Conservation (phyloP, 2,888 invertebrate species). For the Ferdinandea cuprea region DNA sequence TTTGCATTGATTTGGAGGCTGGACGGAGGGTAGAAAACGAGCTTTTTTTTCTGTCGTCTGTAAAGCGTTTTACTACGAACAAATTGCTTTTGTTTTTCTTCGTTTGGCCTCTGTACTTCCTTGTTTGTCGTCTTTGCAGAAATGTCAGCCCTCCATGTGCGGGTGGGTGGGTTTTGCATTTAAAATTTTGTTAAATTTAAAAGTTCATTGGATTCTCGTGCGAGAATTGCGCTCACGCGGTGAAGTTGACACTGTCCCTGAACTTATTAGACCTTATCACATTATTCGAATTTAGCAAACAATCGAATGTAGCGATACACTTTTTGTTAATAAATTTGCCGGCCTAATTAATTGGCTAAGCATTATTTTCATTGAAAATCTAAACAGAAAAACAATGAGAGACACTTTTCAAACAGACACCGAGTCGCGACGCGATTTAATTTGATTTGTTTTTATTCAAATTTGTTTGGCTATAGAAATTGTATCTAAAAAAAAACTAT, state of each 20-base stretch:
- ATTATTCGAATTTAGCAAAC: too few species aligned
- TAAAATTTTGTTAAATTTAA: neutral
- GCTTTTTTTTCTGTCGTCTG: constrained; percentile 26
- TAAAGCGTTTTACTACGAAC: constrained; percentile 37
- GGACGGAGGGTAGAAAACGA: constrained; percentile 1
- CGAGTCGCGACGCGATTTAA: constrained; percentile 28
- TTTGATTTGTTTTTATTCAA: neutral
- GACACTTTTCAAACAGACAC: constrained; percentile 25
- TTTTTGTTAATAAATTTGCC: constrained; percentile 43
- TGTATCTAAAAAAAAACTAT: constrained; percentile 12
- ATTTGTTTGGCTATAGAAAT: neutral
- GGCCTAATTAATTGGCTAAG: constrained; percentile 1
- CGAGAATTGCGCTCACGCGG: neutral
- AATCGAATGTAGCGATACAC: neutral
- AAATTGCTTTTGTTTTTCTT: constrained; percentile 41
- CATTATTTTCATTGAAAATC: neutral
- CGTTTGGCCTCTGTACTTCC: constrained; percentile 15
- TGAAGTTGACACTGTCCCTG: too few species aligned
- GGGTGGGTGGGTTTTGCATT: neutral
- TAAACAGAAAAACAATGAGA: neutral
- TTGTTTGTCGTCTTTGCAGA: constrained; percentile 30
- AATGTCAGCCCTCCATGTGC: neutral
- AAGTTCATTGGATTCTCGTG: constrained; percentile 26
- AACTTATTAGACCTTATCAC: too few species aligned
- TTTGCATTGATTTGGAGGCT: constrained; percentile 17